These are phyloP conservation scores for Benthosema pterotum DNA, from an alignment of 2,797 vertebrate species.

Conservation along the genomic window DNA sequence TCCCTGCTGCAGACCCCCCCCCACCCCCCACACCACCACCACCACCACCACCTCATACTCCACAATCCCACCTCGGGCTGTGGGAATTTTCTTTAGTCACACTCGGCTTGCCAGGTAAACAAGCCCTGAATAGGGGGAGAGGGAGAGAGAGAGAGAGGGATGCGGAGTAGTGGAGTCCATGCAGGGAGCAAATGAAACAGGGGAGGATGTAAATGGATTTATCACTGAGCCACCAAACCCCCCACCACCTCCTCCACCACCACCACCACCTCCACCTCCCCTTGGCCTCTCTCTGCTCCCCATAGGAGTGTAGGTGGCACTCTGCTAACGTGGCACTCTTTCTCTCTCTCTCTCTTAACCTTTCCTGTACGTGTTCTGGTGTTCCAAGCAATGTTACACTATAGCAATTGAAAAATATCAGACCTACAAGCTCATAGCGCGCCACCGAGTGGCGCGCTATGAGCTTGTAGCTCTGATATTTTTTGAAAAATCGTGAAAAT, in stretches of 20 bases:
- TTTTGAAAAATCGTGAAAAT: too few species aligned
- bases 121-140: conserved; percentile 81
- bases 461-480: too few species aligned
- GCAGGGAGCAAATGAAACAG: conserved; percentile 81
- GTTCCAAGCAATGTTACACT: too few species aligned
- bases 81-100: conserved; percentile 93
- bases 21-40: conserved; percentile 45
- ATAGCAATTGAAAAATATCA: too few species aligned
- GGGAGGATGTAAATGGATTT: conserved; percentile 85
- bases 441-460: too few species aligned
- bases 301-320: conserved; percentile 54
- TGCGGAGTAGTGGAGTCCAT: conserved; percentile 71
- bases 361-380: too few species aligned
- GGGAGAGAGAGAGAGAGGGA: too few species aligned
- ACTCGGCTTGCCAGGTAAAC: conserved; percentile 93
- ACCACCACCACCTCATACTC: conserved; percentile 42
- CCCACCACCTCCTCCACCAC: too few species aligned
- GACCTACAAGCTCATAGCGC: too few species aligned
- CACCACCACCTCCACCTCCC: conserved; percentile 30
- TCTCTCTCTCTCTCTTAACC: too few species aligned
- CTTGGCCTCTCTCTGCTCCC: not conserved
- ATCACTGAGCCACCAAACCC: conserved; percentile 64
- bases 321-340: conserved; percentile 73
- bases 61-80: conserved; percentile 82
- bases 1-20: conserved; percentile 43